Evolutionary conservation across 2,797 vertebrate species (phyloP), one percentile per base, ranked within the genome.

Genomic region (Limnodromus scolopaceus): DNA sequence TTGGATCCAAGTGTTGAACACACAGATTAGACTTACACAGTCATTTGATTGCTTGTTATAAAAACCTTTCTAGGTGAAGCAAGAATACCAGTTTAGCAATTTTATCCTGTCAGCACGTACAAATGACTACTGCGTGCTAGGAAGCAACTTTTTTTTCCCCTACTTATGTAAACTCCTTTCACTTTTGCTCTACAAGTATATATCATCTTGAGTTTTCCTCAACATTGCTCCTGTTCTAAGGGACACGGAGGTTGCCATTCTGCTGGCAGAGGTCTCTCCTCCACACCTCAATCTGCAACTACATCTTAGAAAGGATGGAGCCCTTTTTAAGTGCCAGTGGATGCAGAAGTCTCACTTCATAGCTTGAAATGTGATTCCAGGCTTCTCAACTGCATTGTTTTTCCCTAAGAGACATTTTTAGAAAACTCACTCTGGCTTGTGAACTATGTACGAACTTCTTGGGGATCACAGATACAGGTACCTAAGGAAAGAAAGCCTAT

Each of bases 401-500:
- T 84, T 72, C 32, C 48, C 11, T n/a, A 49, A 68, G 14, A 77
- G 38, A 32, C 27, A 38, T 34, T 72, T 72, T n/a, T 23, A 66
- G 48, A 65, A 66, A 76, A 81, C 39, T 71, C 27, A 63, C 7
- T 49, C 14, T 39, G 22, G 20, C 27, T 46, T 91, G 22, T 57
- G 27, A 79, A 46, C 8, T 24, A 30, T 7, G 27, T 38, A 85
- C 61, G 23, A 46, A 61, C 38, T 53, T 72, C 72, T 63, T 38
- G 17, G 32, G 27, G 23, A 53, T 74, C 49, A n/a, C 0, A 0
- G 38, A 23, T 41, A n/a, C 2, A 68, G 6, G 32, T n/a, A 63
- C 12, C 16, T 54, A 81, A 57, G 20, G 22, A 69, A 82, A 78
- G 55, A 38, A 74, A 58, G 34, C 11, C 38, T 53, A 3, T 18